A percentile compares a stretch with the other conserved stretches of the same genome.
Evolutionary conservation across 2,888 invertebrate species (phyloP).

Genomic region (Pandemis corylana): DNA sequence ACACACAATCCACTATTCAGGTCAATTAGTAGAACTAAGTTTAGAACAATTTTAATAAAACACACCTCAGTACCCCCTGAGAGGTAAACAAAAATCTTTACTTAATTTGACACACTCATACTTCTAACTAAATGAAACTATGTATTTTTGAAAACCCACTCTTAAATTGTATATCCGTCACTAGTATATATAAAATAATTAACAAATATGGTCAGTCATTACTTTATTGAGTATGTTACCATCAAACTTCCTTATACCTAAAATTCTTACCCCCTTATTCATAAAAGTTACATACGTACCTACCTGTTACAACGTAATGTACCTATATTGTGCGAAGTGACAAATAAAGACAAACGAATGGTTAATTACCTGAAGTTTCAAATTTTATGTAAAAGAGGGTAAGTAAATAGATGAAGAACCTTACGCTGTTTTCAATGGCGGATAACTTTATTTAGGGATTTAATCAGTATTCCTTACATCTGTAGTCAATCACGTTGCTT

Average conservation of each 20-base stretch:
- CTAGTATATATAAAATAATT: slow-evolving; percentile 67
- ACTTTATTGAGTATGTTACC: slow-evolving; percentile 56
- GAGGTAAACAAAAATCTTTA: background rate
- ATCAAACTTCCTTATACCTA: background rate
- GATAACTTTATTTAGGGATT: slow-evolving; percentile 4
- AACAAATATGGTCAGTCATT: slow-evolving; percentile 76
- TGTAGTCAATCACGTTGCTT: slow-evolving; percentile 8
- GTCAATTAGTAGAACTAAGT: background rate
- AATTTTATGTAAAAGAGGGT: no score
- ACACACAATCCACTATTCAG: background rate
- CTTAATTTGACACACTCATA: background rate
- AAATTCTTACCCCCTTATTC: background rate
- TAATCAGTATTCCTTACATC: slow-evolving; percentile 17
- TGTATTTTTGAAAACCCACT: background rate
- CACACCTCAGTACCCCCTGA: no score
- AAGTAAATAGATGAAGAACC: background rate
- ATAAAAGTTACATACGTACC: no score
- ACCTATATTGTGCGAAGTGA: no score
- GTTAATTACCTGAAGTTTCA: no score
- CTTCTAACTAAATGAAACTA: background rate
- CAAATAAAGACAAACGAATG: no score
- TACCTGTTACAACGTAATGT: no score
- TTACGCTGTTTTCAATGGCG: slow-evolving; percentile 1
- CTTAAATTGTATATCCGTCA: slow-evolving; percentile 33
- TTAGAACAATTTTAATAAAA: no score